phyloP scores from a whole-genome alignment of 2,113 vertebrate species.

The Salminus brasiliensis region DNA sequence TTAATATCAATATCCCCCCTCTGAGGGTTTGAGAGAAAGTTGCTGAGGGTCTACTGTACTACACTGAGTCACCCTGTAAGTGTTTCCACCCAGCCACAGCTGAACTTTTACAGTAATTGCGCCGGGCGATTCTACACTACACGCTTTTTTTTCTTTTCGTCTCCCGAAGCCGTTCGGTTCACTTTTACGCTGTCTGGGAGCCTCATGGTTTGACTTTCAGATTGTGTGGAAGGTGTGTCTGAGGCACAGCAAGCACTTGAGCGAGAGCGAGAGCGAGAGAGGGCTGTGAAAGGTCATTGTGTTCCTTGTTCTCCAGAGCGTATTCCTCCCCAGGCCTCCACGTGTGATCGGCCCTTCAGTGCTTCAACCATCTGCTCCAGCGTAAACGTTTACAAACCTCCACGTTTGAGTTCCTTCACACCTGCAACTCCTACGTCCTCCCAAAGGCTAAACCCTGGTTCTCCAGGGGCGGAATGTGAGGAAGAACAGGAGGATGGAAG shows the following conservation, averaged over 20 bases:
- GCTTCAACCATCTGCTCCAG: background rate
- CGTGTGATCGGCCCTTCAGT: background rate
- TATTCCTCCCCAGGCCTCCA: background rate
- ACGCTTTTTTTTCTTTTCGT: too few species aligned
- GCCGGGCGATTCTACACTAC: slow-evolving; percentile 57
- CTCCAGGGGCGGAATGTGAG: background rate
- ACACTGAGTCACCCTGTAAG: slow-evolving; percentile 60
- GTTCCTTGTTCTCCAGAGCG: background rate
- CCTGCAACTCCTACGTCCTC: background rate
- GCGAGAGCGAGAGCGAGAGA: background rate
- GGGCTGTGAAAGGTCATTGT: background rate
- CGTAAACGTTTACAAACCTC: background rate
- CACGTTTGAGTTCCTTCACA: background rate
- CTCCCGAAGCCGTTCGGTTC: background rate
- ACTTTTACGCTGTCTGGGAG: background rate
- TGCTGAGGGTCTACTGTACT: slow-evolving; percentile 55
- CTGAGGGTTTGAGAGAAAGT: slow-evolving; percentile 32
- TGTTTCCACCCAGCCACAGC: slow-evolving; percentile 53
- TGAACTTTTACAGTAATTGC: slow-evolving; percentile 62
- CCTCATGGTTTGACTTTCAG: background rate
- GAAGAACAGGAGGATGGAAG: background rate
- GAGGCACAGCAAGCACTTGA: background rate
- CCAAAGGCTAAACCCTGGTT: background rate
- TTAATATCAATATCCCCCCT: slow-evolving; percentile 62
- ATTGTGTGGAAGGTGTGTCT: background rate